These are phyloP conservation scores for Bellardia bayeri DNA, from an alignment of 2,888 invertebrate species.

Conservation along the genomic window DNA sequence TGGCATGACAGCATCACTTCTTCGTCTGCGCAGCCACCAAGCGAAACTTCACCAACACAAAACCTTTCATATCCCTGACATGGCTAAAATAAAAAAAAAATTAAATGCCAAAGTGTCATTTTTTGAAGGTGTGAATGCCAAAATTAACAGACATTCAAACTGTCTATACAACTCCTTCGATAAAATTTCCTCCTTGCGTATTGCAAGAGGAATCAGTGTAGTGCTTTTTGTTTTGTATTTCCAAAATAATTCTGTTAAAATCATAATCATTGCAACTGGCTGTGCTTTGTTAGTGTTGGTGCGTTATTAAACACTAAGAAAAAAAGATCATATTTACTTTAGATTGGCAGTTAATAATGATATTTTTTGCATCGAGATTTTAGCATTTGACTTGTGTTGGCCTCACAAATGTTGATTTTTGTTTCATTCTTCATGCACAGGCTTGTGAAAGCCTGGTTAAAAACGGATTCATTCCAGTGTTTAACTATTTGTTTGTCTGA, in stretches of 20 bases:
- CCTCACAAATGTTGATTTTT: constrained; percentile 53
- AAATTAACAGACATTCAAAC: constrained; percentile 72
- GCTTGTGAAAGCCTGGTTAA: constrained; percentile 30
- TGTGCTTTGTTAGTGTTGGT: constrained; percentile 26
- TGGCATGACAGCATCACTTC: constrained; percentile 57
- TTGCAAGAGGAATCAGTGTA: constrained; percentile 8
- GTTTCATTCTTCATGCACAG: constrained; percentile 34
- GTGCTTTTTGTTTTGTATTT: background rate
- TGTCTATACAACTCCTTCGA: constrained; percentile 53
- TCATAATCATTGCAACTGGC: constrained; percentile 16
- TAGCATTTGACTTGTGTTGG: constrained; percentile 60
- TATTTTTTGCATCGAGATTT: constrained; percentile 67
- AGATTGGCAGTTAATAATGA: constrained; percentile 78
- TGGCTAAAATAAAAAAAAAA: constrained; percentile 40
- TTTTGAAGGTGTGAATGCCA: constrained; percentile 83
- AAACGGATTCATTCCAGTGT: constrained; percentile 50
- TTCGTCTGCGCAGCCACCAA: constrained; percentile 18
- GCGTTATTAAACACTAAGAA: constrained; percentile 36
- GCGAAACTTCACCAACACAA: constrained; percentile 41
- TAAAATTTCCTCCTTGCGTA: constrained; percentile 26
- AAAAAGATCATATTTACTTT: constrained; percentile 74
- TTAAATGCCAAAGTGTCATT: constrained; percentile 80
- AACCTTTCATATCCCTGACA: constrained; percentile 17
- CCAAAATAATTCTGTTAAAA: constrained; percentile 11
- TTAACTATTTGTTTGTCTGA: constrained; percentile 65